Evolutionary conservation across 2,113 vertebrate genomes (phyloP).

Genomic region (Oxyruncus cristatus): DNA sequence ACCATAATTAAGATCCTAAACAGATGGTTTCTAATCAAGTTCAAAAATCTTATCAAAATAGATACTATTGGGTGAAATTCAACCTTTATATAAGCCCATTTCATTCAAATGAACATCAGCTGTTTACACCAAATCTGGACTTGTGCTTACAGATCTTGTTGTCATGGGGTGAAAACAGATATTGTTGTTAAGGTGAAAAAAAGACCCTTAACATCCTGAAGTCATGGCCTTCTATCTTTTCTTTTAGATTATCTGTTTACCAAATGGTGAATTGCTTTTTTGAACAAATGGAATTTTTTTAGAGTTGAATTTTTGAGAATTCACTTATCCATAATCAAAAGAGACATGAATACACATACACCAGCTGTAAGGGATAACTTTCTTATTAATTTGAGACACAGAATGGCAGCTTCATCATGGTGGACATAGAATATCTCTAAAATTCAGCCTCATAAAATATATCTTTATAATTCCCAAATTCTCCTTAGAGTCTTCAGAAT

Average conservation of each 20-base stretch:
- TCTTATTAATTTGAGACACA: background rate
- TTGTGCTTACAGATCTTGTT: background rate
- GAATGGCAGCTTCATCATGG: background rate
- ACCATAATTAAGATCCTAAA: background rate
- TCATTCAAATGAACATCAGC: background rate
- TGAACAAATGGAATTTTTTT: background rate
- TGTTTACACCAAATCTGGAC: background rate
- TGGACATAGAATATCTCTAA: background rate
- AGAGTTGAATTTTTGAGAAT: background rate
- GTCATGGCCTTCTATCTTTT: background rate
- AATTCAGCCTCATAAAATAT: background rate
- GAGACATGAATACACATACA: background rate
- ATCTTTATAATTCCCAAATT: background rate
- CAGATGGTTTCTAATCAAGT: background rate
- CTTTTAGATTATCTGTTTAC: background rate
- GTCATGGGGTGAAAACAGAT: background rate
- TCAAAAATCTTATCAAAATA: background rate
- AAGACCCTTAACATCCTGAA: background rate
- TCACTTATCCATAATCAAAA: background rate
- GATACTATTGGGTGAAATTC: background rate
- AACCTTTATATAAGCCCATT: background rate
- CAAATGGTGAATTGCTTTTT: background rate
- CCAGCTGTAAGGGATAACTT: background rate
- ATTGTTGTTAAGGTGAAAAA: background rate
- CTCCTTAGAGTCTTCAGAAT: background rate